A percentile compares a stretch with the other conserved stretches of the same genome.
phyloP scores from a whole-genome alignment of 2,797 vertebrate species.

The Myripristis murdjan region DNA sequence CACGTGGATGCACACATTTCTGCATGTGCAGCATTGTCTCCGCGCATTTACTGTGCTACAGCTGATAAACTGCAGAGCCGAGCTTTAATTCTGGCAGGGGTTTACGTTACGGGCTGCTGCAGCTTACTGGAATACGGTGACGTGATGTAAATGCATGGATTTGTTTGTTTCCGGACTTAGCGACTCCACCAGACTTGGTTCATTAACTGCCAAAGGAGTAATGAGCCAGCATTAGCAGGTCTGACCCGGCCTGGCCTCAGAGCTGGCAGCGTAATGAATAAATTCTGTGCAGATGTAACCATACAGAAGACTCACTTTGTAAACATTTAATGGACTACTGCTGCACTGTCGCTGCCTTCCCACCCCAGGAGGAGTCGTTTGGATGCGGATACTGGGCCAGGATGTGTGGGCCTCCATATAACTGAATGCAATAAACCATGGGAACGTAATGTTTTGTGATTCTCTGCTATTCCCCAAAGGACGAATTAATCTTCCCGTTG shows the following conservation, averaged over 20 bases:
- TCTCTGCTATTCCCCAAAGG: no score
- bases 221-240: slow-evolving; percentile 31
- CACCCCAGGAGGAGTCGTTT: not conserved
- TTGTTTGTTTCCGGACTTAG: slow-evolving; percentile 1
- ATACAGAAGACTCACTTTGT: not conserved
- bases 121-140: slow-evolving; percentile 47
- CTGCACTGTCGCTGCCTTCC: not conserved
- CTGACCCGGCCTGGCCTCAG: not conserved
- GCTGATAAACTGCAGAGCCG: not conserved
- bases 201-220: slow-evolving; percentile 50
- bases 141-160: slow-evolving; percentile 21
- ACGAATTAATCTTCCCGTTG: no score
- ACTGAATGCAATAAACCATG: no score
- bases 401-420: not conserved
- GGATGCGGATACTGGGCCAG: not conserved
- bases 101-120: slow-evolving; percentile 36
- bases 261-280: not conserved
- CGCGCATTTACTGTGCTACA: not conserved
- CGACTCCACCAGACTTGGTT: slow-evolving; percentile 18
- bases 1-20: not conserved
- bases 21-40: no score
- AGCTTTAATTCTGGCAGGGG: slow-evolving; percentile 19
- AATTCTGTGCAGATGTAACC: not conserved
- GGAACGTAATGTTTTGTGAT: no score
- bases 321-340: not conserved